Percentiles rank a stretch among this genome's conserved stretches.
Conservation (phyloP, 2,888 invertebrate species). For the Oscheius sp. region DNA sequence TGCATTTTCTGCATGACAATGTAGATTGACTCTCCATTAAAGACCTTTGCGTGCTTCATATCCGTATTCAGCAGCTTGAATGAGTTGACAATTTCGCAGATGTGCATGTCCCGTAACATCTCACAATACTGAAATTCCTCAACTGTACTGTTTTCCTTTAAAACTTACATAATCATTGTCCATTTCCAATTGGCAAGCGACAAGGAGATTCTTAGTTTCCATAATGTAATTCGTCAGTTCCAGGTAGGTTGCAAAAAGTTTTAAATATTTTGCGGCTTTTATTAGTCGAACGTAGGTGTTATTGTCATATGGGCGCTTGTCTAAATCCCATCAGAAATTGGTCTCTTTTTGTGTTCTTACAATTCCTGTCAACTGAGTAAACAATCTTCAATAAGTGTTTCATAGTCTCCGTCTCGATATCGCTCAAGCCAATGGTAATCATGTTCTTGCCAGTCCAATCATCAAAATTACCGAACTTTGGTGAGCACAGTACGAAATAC, state of each 20-base stretch:
- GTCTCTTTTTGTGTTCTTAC: background rate
- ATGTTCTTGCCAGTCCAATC: background rate
- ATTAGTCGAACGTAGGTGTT: background rate
- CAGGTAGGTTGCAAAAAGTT: too few species aligned
- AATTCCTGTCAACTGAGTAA: background rate
- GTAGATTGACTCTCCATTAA: background rate
- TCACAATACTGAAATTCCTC: background rate
- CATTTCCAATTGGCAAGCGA: background rate
- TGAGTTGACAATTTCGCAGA: background rate
- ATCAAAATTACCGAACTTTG: background rate
- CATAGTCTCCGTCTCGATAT: background rate
- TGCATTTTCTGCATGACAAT: background rate
- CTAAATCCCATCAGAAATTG: background rate
- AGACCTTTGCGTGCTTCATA: background rate
- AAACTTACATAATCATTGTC: background rate
- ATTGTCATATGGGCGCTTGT: background rate
- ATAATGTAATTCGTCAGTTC: too few species aligned
- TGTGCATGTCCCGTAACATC: background rate
- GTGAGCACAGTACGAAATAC: background rate
- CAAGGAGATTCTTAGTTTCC: background rate
- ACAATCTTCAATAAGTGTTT: background rate
- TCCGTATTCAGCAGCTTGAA: background rate
- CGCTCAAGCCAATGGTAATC: background rate
- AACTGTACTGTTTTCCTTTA: too few species aligned
- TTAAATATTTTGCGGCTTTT: too few species aligned